Evolutionary conservation across 2,113 vertebrate genomes (phyloP).

Genomic region (Percopsis transmontana): DNA sequence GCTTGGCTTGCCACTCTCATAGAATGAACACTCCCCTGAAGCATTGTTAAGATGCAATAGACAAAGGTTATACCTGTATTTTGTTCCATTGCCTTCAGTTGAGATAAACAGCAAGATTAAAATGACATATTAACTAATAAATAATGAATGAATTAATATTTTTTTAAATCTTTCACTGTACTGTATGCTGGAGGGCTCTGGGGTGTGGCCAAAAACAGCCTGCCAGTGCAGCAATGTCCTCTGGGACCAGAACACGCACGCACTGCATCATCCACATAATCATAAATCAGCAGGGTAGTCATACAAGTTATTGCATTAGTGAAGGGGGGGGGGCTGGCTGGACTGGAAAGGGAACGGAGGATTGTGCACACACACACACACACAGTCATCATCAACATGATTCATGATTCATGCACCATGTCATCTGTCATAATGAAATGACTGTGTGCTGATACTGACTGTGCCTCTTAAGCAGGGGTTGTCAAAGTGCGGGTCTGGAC

Average conservation of each 20-base stretch:
- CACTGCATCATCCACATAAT: background rate
- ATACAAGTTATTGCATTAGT: slow-evolving; percentile 5
- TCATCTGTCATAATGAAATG: background rate
- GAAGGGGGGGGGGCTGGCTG: background rate
- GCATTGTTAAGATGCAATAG: background rate
- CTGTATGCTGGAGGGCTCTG: slow-evolving; percentile 7
- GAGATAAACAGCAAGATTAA: too few species aligned
- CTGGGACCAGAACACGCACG: slow-evolving; percentile 9
- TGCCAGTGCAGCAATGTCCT: slow-evolving; percentile 36
- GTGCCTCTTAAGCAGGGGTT: background rate
- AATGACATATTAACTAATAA: too few species aligned
- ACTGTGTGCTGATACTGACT: background rate
- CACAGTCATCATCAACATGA: slow-evolving; percentile 7
- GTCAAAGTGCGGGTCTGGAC: background rate
- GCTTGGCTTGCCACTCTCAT: slow-evolving; percentile 25
- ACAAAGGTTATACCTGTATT: background rate
- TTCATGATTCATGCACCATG: slow-evolving; percentile 13
- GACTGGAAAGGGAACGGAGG: background rate
- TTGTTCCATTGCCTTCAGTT: background rate
- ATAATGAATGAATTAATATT: too few species aligned
- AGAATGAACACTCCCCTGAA: slow-evolving; percentile 12
- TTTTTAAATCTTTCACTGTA: background rate
- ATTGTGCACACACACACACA: background rate
- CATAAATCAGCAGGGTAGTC: slow-evolving; percentile 41
- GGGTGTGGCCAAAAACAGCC: slow-evolving; percentile 37